Conservation (phyloP, 1,140 invertebrate species). For the Drosophila lacertosa region DNA sequence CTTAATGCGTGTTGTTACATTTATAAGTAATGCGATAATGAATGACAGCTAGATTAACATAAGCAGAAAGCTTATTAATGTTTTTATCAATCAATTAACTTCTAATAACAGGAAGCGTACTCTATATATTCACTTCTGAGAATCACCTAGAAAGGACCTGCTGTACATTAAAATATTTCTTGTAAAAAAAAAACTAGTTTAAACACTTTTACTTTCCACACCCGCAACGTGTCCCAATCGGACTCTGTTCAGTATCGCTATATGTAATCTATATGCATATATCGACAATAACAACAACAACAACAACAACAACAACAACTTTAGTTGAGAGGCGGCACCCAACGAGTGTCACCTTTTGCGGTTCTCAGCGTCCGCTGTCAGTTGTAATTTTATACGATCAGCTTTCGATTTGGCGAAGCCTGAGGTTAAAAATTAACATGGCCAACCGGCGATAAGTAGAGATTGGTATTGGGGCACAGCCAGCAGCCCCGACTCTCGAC, state of each 20-base stretch:
- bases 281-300: conserved; percentile 48
- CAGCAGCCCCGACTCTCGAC: conserved; percentile 4
- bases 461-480: conserved; percentile 54
- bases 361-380: conserved; percentile 75
- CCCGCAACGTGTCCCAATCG: conserved; percentile 21
- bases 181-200: conserved; percentile 6
- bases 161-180: not conserved
- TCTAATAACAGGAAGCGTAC: too few species aligned
- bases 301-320: conserved; percentile 17
- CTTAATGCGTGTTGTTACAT: not conserved
- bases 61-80: too few species aligned
- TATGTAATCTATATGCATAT: conserved; percentile 68
- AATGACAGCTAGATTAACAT: too few species aligned
- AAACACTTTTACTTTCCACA: conserved; percentile 37
- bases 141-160: conserved; percentile 8
- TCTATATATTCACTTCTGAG: not conserved
- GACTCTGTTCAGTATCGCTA: conserved; percentile 25
- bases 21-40: too few species aligned
- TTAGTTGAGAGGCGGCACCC: conserved; percentile 48
- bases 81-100: too few species aligned
- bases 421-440: conserved; percentile 80
- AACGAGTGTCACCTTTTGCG: conserved; percentile 77
- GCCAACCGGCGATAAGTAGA: conserved; percentile 76
- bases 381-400: conserved; percentile 81
- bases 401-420: conserved; percentile 80